Evolutionary conservation across 2,888 invertebrate genomes (phyloP).

Genomic region (Oasisia sp.): DNA sequence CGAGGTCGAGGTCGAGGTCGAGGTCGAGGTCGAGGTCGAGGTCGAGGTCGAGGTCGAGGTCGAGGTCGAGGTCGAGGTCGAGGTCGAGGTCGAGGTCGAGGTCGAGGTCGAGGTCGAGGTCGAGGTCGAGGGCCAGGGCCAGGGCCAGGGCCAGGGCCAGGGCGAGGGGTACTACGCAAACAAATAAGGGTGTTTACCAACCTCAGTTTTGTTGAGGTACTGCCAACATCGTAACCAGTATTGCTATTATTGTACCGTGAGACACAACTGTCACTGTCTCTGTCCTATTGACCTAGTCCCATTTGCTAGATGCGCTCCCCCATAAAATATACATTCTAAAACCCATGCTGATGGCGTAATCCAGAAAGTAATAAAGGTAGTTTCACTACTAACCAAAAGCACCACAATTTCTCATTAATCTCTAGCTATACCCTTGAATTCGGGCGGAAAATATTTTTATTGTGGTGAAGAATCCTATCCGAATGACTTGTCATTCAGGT

Average conservation of each 20-base stretch:
- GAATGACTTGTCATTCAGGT: not conserved
- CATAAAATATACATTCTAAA: not conserved
- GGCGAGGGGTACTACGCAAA: not conserved
- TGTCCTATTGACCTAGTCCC: too few species aligned
- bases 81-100: too few species aligned
- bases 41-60: too few species aligned
- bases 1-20: too few species aligned
- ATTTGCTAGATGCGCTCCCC: too few species aligned
- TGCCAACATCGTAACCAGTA: not conserved
- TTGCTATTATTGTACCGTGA: not conserved
- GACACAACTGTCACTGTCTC: not conserved
- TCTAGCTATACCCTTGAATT: not conserved
- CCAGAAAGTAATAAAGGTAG: not conserved
- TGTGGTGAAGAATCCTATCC: too few species aligned
- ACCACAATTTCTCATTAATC: not conserved
- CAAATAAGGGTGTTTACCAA: not conserved
- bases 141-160: too few species aligned
- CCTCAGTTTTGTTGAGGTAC: not conserved
- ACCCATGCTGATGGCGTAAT: not conserved
- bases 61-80: too few species aligned
- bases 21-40: too few species aligned
- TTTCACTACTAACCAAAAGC: not conserved
- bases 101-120: too few species aligned
- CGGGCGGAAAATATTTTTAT: not conserved
- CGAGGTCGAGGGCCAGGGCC: too few species aligned